These are phyloP conservation scores for Alviniconcha marisindica DNA, from an alignment of 1,140 invertebrate genomes.

Conservation along the genomic window DNA sequence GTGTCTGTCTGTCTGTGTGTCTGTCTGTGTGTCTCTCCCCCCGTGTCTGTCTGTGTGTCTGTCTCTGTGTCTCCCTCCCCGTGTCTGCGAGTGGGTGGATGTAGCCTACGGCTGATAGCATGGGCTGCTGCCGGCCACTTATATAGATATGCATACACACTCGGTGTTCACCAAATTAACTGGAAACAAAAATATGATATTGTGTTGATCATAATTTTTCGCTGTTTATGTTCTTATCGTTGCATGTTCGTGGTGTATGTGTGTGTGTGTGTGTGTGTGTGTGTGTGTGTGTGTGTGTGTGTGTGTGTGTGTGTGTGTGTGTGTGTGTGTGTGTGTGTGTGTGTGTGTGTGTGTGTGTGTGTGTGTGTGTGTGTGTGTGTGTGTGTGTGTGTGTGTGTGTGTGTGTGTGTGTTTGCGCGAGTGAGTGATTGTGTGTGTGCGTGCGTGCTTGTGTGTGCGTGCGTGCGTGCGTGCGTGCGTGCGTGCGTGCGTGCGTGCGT, in stretches of 20 bases:
- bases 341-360: neutral
- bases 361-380: neutral
- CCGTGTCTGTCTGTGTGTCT: neutral
- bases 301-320: neutral
- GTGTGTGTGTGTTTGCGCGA: neutral
- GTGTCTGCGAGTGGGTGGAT: no score
- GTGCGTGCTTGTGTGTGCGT: neutral
- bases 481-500: neutral
- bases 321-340: neutral
- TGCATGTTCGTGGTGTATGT: neutral
- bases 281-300: neutral
- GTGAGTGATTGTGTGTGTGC: neutral
- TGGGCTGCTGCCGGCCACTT: no score
- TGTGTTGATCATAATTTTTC: no score
- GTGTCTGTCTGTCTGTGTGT: no score
- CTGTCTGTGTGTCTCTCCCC: neutral
- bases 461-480: neutral
- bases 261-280: neutral
- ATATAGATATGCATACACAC: no score
- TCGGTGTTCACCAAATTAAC: no score
- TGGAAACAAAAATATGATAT: no score
- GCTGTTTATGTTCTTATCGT: no score
- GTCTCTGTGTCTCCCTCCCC: neutral
- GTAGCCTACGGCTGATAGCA: no score
- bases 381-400: conserved; percentile 14